A percentile compares a stretch with the other conserved stretches of the same genome.
phyloP scores from a whole-genome alignment of 2,888 invertebrate genomes.

The Thymelicus acteon region DNA sequence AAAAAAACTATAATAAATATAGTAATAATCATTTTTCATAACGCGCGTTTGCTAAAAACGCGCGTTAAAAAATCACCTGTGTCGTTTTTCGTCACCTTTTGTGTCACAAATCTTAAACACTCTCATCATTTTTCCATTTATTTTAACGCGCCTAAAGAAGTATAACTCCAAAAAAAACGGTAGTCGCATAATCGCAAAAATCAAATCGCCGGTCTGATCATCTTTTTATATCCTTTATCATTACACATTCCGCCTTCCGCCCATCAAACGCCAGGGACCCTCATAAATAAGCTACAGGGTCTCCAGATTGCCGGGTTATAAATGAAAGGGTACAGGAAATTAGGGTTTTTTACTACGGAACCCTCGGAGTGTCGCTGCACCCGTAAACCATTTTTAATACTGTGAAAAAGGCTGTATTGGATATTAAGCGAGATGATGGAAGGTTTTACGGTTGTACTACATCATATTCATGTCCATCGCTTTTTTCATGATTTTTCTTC shows the following conservation, averaged over 20 bases:
- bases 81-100: too few species aligned
- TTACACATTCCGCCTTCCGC: slow-evolving; percentile 78
- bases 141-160: too few species aligned
- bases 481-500: slow-evolving; percentile 26
- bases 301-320: slow-evolving; percentile 81
- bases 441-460: slow-evolving; percentile 53
- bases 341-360: slow-evolving; percentile 82
- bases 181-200: slow-evolving; percentile 23
- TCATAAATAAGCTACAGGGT: slow-evolving; percentile 79
- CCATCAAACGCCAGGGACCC: slow-evolving; percentile 78
- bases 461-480: slow-evolving; percentile 36
- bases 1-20: too few species aligned
- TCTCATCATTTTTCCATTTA: too few species aligned
- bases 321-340: slow-evolving; percentile 84
- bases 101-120: too few species aligned
- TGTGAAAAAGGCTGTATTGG: slow-evolving; percentile 66
- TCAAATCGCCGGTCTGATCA: slow-evolving; percentile 53
- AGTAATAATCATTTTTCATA: too few species aligned
- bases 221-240: slow-evolving; percentile 77
- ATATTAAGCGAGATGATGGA: slow-evolving; percentile 68
- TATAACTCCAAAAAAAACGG: neutral
- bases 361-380: slow-evolving; percentile 64
- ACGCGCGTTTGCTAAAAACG: too few species aligned
- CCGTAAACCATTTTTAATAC: slow-evolving; percentile 81
- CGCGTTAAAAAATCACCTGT: too few species aligned